These are phyloP conservation scores for Diarsia mendica DNA, from an alignment of 2,888 invertebrate genomes.

Conservation along the genomic window DNA sequence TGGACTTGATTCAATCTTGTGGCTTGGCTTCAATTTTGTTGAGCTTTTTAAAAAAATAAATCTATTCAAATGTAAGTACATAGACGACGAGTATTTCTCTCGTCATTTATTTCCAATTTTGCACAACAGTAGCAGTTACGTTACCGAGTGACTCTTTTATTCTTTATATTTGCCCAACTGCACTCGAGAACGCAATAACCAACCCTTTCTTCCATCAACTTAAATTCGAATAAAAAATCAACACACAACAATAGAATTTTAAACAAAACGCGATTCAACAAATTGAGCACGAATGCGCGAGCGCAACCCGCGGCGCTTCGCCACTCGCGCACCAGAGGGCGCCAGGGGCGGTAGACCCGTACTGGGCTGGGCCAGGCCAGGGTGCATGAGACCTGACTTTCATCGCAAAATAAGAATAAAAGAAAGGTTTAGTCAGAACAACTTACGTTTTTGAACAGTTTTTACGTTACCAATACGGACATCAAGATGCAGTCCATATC, in stretches of 20 bases:
- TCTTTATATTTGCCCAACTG: conserved; percentile 44
- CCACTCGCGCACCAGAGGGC: conserved; percentile 67
- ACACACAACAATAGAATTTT: conserved; percentile 62
- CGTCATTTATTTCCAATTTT: conserved; percentile 10
- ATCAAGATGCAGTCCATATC: background rate
- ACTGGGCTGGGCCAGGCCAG: conserved; percentile 26
- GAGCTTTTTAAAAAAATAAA: too few species aligned
- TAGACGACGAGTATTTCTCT: background rate
- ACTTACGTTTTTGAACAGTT: background rate
- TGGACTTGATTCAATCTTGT: background rate
- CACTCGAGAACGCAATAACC: conserved; percentile 43
- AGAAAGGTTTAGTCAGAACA: conserved; percentile 7
- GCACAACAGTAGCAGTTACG: conserved; percentile 42
- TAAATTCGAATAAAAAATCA: conserved; percentile 66
- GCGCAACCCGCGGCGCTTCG: conserved; percentile 63
- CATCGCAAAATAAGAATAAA: background rate
- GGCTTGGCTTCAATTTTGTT: too few species aligned
- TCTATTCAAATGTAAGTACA: background rate
- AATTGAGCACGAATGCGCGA: conserved; percentile 64
- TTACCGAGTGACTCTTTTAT: conserved; percentile 31
- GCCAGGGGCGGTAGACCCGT: conserved; percentile 66
- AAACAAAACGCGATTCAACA: conserved; percentile 62
- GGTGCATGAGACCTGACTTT: background rate
- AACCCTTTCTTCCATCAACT: conserved; percentile 60
- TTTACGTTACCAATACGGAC: background rate